Evolutionary conservation across 2,888 invertebrate species (phyloP).

Genomic region (Phytoseiulus persimilis): DNA sequence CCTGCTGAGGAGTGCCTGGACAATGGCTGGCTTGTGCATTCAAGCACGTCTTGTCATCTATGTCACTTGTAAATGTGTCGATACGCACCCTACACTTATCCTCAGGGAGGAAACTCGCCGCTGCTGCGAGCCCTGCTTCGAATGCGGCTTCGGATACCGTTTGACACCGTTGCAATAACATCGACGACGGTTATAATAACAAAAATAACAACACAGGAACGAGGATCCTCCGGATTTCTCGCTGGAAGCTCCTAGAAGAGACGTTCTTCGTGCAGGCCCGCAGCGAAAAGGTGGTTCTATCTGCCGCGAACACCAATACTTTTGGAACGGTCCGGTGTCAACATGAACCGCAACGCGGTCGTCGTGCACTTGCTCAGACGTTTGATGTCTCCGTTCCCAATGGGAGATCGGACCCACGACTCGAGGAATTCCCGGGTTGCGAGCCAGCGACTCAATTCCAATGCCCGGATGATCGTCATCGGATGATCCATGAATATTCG

Average conservation of each 20-base stretch:
- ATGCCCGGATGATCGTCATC: too few relatives aligned
- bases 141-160: not conserved
- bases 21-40: slow-evolving; percentile 5
- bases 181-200: not conserved
- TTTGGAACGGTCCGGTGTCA: too few relatives aligned
- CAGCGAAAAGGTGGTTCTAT: too few relatives aligned
- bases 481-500: too few relatives aligned
- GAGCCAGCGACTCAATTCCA: too few relatives aligned
- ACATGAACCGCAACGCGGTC: too few relatives aligned
- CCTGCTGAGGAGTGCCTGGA: not conserved
- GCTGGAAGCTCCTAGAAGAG: not conserved
- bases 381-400: too few relatives aligned
- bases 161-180: not conserved
- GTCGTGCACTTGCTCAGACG: too few relatives aligned
- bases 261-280: too few relatives aligned
- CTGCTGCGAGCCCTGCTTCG: not conserved
- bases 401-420: too few relatives aligned
- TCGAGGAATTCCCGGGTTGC: too few relatives aligned
- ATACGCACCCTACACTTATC: slow-evolving; percentile 5
- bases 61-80: slow-evolving; percentile 5
- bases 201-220: not conserved
- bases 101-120: not conserved
- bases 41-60: not conserved
- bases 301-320: too few relatives aligned
- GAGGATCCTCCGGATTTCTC: not conserved